Evolutionary conservation across 2,113 vertebrate species (phyloP), one percentile per base, ranked within the genome.

Genomic region (Glareola pratincola): DNA sequence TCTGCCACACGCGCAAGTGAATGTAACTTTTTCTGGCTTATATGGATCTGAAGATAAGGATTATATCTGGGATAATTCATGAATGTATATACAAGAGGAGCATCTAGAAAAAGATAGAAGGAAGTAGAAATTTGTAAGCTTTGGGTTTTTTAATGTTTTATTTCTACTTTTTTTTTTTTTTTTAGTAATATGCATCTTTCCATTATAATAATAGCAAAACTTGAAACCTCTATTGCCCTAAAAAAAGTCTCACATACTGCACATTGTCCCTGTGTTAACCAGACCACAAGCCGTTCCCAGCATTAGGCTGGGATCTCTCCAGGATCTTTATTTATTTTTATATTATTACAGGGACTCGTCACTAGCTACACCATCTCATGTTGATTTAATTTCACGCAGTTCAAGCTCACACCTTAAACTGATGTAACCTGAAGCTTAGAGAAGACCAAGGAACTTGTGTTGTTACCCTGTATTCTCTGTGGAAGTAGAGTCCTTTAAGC

Each of bases 11-110:
- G 3, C 36, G 50, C 29, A 60, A 88, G 50, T 48, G 23, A 84
- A 51, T 60, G 3, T 48, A 77, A n/a, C 26, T 89, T 96, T 43
- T 57, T 82, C 39, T 78, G 34, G 8, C 24, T 95, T 30, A 48
- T n/a, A 14, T 21, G 50, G 47, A 80, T 78, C 37, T 86, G 63
- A 92, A 77, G 27, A 83, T 73, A 79, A 60, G 37, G 80, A 53
- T 41, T 76, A 36, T 32, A 50, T 94, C 41, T 54, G 48, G 89
- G n/a, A 50, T 41, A 83, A 88, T 30, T 8, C 14, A 20, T 29
- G 60, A 59, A 11, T 8, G 10, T 48, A 36, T 43, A 20, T 29
- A 29, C 19, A 59, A 43, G 54, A 57, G 1, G 3, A 0, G 0
- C 85, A 17, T 30, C 67, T 93, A 45, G 62, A 34, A 80, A 85